Conservation (phyloP, 2,113 vertebrate species). For the Ciconia stormi region DNA sequence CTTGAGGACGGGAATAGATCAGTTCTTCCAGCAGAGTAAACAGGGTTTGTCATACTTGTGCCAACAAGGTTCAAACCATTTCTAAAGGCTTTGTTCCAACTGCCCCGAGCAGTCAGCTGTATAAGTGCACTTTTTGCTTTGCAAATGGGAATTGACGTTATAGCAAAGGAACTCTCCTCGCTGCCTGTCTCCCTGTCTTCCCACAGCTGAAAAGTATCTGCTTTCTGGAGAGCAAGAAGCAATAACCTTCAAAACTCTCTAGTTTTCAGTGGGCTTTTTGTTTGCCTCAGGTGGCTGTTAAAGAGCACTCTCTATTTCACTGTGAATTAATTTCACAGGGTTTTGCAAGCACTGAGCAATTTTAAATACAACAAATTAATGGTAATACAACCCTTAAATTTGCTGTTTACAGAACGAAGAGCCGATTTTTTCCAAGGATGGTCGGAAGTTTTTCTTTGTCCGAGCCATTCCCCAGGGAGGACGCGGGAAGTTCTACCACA, state of each 20-base stretch:
- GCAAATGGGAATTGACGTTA: background rate
- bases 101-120: background rate
- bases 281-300: background rate
- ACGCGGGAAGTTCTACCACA: conserved; percentile 92
- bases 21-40: background rate
- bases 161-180: background rate
- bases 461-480: conserved; percentile 92
- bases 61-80: background rate
- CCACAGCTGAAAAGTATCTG: background rate
- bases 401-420: conserved; percentile 83
- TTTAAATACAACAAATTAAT: background rate
- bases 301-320: background rate
- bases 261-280: background rate
- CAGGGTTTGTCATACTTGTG: background rate
- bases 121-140: background rate
- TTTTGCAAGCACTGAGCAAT: background rate
- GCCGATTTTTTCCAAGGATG: conserved; percentile 90
- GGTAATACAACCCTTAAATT: background rate
- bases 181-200: background rate
- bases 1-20: background rate
- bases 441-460: conserved; percentile 91
- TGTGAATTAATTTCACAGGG: background rate
- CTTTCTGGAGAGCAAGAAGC: background rate
- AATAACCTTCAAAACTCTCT: background rate
- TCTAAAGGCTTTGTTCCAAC: background rate